These are phyloP conservation scores for Drosophila parabipectinata DNA, from an alignment of 1,140 invertebrate genomes.

Conservation along the genomic window DNA sequence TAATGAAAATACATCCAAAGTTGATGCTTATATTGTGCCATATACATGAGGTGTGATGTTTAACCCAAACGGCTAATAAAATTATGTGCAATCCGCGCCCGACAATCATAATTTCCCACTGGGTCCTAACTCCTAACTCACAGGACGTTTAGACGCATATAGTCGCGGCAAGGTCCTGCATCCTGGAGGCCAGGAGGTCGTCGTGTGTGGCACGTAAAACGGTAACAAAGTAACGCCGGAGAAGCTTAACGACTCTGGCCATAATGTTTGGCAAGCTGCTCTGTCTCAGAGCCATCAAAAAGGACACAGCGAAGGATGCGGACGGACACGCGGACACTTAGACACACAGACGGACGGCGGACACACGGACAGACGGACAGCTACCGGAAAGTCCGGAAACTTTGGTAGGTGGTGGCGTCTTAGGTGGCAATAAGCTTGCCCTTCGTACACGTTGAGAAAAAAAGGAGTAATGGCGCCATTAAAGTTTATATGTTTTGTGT, in stretches of 20 bases:
- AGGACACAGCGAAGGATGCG: neutral
- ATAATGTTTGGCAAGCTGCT: conserved; percentile 30
- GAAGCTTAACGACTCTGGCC: conserved; percentile 36
- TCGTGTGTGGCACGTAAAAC: conserved; percentile 13
- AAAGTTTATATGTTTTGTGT: conserved; percentile 40
- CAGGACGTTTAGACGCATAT: neutral
- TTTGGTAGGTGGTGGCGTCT: neutral
- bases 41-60: neutral
- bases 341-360: too few species aligned
- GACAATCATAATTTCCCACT: conserved; percentile 17
- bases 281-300: conserved; percentile 16
- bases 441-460: neutral
- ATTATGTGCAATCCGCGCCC: conserved; percentile 21
- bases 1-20: neutral
- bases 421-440: conserved; percentile 8
- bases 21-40: too few species aligned
- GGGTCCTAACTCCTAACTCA: conserved; percentile 22
- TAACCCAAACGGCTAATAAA: conserved; percentile 11
- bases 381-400: neutral
- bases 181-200: neutral
- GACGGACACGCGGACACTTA: neutral
- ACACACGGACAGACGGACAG: too few species aligned
- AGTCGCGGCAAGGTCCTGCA: neutral
- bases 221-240: conserved; percentile 39
- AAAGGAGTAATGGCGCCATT: conserved; percentile 38